Base-by-base conservation (phyloP, 2,113 vertebrate genomes). In the Microcebus jonahi region DNA sequence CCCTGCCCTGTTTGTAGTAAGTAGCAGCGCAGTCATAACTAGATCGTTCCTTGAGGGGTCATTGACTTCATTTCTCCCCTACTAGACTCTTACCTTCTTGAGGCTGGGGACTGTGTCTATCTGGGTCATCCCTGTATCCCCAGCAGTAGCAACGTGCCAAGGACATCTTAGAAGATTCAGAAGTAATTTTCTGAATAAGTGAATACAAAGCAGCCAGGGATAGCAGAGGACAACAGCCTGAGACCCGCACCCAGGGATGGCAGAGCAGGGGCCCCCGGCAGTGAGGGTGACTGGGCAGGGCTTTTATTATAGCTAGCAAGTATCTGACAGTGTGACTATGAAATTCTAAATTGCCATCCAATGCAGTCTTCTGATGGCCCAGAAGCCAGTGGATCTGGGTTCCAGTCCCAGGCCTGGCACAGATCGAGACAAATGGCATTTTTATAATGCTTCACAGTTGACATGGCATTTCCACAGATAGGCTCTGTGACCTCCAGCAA, bases 391-490 rank as follows among this genome's bases (percentile, higher is more conserved):
- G 59, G 80, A 81, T 63, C 95, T 27, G 95, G 84, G 90, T 93
- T 96, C 94, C 50, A 88, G 92, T 53, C 80, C 90, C 68, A 87
- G 79, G 63, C 53, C 50, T 61, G 84, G 87, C 71, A 65, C 75
- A 25, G 75, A 85, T 77, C 57, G 48, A 12, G 87, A 48, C 92
- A 76, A 77, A 79, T 13, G 45, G 36, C 48, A 53, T 67, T 88
- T 70, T 84, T 71, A 76, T 63, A 14, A 77, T 39, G 73, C 68
- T 92, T 94, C 13, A 4, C 48, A 67, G 75, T 95, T 84, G 87
- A 59, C 20, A 36, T 93, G 94, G 65, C 79, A 73, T 96, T 89
- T 83, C 42, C 95, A 91, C 68, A 57, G 95, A 87, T 14, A 68
- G 83, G 71, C 85, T 65, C 80, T 14, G 53, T 53, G 90, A 76